phyloP scores from a whole-genome alignment of 2,797 vertebrate species.

The Peromyscus attwateri region DNA sequence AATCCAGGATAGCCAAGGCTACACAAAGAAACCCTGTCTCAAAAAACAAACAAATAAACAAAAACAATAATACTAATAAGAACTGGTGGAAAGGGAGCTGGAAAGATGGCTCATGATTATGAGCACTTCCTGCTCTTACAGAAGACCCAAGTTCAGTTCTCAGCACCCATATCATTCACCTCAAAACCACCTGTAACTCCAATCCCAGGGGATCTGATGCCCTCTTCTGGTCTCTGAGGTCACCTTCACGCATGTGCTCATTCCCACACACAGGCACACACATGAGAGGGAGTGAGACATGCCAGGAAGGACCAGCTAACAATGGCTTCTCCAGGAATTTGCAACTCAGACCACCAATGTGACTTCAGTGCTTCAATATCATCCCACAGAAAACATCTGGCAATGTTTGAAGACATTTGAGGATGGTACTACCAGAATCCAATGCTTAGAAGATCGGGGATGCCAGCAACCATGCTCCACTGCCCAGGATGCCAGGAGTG shows the following conservation, averaged over 20 bases:
- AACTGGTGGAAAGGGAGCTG: too few species aligned
- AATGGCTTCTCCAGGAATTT: accelerated
- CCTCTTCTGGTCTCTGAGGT: neutral
- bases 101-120: neutral
- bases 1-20: neutral
- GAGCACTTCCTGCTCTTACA: neutral
- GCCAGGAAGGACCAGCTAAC: accelerated
- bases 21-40: neutral
- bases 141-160: neutral
- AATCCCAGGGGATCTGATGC: neutral
- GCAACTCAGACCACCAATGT: neutral
- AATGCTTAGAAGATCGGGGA: neutral
- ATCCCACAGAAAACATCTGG: neutral
- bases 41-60: neutral
- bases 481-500: neutral
- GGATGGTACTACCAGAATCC: neutral
- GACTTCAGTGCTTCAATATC: neutral
- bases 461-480: neutral
- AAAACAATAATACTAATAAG: neutral
- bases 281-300: accelerated
- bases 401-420: neutral
- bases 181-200: neutral
- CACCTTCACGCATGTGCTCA: neutral
- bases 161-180: neutral
- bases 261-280: neutral